Conservation (phyloP, 2,888 invertebrate species). For the Drosophila koepferae region DNA sequence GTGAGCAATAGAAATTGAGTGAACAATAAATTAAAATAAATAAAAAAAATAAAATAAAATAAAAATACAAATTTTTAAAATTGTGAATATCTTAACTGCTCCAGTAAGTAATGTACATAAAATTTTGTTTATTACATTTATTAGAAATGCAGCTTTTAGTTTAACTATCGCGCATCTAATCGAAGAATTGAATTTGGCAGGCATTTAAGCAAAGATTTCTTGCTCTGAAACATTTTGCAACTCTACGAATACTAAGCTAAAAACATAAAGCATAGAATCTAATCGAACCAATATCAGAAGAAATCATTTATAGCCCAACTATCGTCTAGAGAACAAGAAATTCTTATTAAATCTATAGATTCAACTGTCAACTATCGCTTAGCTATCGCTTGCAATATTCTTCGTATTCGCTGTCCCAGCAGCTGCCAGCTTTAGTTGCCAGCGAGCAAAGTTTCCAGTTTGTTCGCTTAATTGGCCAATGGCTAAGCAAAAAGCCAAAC, state of each 20-base stretch:
- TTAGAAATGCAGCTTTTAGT: not conserved
- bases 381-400: not conserved
- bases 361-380: not conserved
- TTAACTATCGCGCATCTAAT: not conserved
- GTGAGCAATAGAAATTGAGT: conserved; percentile 17
- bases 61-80: too few species aligned
- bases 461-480: conserved; percentile 72
- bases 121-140: not conserved
- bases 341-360: not conserved
- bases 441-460: conserved; percentile 58
- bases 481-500: conserved; percentile 60
- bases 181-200: not conserved
- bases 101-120: not conserved
- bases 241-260: too few species aligned
- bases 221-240: not conserved
- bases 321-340: not conserved
- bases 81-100: not conserved
- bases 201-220: not conserved
- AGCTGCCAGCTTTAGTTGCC: conserved; percentile 16
- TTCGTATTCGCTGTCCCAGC: too few species aligned
- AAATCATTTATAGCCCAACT: not conserved
- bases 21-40: too few species aligned
- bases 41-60: too few species aligned
- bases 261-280: too few species aligned
- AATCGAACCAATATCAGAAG: too few species aligned